Evolutionary conservation across 30 jellyfish, hydroid and myxozoan species (phyloP), one percentile per base, ranked within the genome.

Genomic region (Aurelia aurita complex sp. Pacific): DNA sequence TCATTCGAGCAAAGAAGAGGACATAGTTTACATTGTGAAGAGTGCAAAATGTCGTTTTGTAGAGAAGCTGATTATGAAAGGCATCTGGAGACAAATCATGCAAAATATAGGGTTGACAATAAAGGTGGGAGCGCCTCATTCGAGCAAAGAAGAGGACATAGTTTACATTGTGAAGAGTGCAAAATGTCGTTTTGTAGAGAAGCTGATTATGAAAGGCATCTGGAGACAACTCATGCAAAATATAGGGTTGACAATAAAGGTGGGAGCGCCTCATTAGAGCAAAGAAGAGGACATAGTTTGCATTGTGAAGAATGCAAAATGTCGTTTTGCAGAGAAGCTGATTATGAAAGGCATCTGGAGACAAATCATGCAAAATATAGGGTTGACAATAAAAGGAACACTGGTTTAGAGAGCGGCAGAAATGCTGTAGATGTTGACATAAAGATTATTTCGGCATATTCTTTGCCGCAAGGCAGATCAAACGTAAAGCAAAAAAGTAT

Each of bases 381-480:
- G 63, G 16, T 32, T 17, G 63, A 55, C 11, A 10, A 54, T 13
- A 38, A 55, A 14, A 5, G 50, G 23, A 40, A 51, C 23, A 42
- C 4, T 46, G 17, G 46, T 40, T n/a, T 17, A 29, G 34, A 32
- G 32, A 10, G 17, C 3, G 14, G 43, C 86, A 64, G 65, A 38
- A 38, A n/a, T 13, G 77, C 33, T 55, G 15, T 10, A 1, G 77
- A 63, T 16, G 43, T 40, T 18, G 88, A 55, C 35, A 42, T 77
- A n/a, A 64, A 64, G 34, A 77, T 77, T 32, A 76, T 63, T 32
- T 63, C 88, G 1, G 52, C 88, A 77, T 77, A n/a, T 64, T 77
- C 88, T 40, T 61, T 77, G 78, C 78, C 63, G 34, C 74, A 59
- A 59, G 40, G 57, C 5, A 75, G 63, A 55, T 46, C 57, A 46